phyloP scores from a whole-genome alignment of 2,797 vertebrate genomes.

The Pantherophis alleghaniensis region DNA sequence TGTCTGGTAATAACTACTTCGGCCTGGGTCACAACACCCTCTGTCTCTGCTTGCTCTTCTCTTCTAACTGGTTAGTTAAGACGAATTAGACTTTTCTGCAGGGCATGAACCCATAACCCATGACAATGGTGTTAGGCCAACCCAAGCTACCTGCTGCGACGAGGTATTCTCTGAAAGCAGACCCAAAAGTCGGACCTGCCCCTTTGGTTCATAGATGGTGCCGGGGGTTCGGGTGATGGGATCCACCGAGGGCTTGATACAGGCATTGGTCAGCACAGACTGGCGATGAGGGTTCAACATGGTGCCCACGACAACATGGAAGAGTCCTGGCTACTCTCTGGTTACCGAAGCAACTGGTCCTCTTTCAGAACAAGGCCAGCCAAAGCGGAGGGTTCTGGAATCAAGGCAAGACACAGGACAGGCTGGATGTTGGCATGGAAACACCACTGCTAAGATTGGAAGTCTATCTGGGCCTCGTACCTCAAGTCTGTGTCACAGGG shows the following conservation, averaged over 20 bases:
- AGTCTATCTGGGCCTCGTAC: neutral
- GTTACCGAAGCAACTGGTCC: neutral
- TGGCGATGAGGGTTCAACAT: conserved; percentile 48
- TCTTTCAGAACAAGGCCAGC: neutral
- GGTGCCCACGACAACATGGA: conserved; percentile 16
- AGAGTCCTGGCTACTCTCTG: neutral
- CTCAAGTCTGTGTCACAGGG: neutral
- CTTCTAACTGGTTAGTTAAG: neutral
- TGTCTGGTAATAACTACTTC: too few relatives aligned
- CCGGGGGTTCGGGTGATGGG: neutral
- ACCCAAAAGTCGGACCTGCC: conserved; percentile 11
- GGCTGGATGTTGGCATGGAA: neutral
- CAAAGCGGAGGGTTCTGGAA: neutral
- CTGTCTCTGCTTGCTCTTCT: neutral
- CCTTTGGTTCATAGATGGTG: conserved; percentile 13
- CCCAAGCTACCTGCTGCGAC: neutral
- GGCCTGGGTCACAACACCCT: too few relatives aligned
- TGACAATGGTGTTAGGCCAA: neutral
- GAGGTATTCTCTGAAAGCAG: conserved; percentile 16
- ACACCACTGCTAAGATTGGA: neutral
- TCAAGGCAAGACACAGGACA: neutral
- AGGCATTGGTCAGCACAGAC: conserved; percentile 11
- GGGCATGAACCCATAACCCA: neutral
- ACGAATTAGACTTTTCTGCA: neutral
- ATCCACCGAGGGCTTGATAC: neutral